Evolutionary conservation across 2,797 vertebrate genomes (phyloP), one percentile per base, ranked within the genome.

Genomic region (Lepidocolaptes lacrymiger): DNA sequence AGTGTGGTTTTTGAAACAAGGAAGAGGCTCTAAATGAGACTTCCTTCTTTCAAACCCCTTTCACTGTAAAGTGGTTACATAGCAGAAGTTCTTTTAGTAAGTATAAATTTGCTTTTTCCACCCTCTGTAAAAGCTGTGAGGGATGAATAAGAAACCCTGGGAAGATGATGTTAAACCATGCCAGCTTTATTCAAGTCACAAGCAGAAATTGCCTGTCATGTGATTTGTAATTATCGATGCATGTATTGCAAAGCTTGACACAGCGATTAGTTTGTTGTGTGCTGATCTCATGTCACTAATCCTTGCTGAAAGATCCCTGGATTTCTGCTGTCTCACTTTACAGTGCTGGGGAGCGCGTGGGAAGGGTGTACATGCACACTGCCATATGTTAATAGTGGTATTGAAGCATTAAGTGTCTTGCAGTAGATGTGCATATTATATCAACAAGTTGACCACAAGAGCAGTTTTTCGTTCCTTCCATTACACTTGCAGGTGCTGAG

Each of bases 351-450:
- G 23, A 10, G n/a, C 2, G 14, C 0, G 1, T 37, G 72, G 11
- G 41, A 28, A 72, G 49, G 26, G 14, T 0, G 0, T 28, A 23
- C 2, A 1, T 86, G 56, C 6, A 5, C 27, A 5, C 48, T 67
- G 43, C 41, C 7, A 0, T 26, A 9, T 2, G 0, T n/a, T 63
- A 20, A 8, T 14, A 13, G 37, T 34, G 43, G 2, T 28, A 7
- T 6, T 59, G 28, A 44, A 54, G 49, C 28, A 43, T 36, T 46
- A 17, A 22, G 8, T 44, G 19, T 52, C 26, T 43, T 88, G 55
- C 32, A 73, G 48, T 39, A 24, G 15, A 22, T 36, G 21, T 16
- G 11, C 18, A 1, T 71, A 10, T 54, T 69, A 5, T 14, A 91
- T 43, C 52, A 67, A 59, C 37, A 49, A 41, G 62, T 37, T 73